Evolutionary conservation across 2,888 invertebrate species (phyloP).

Genomic region (Arenicola marina): DNA sequence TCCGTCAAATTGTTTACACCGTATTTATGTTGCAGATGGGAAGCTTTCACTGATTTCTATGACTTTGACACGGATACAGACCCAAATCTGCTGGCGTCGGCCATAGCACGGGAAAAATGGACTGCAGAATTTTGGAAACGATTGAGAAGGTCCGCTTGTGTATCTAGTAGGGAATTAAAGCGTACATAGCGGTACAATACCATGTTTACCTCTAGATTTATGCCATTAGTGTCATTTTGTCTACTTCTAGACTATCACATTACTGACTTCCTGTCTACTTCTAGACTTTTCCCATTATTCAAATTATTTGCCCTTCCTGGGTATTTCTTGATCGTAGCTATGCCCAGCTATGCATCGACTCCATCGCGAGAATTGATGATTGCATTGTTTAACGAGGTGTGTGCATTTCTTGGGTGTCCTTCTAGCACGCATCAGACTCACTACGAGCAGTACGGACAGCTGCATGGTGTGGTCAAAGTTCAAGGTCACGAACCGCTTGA

Average conservation of each 20-base stretch:
- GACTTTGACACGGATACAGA: conserved; percentile 51
- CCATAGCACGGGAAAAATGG: conserved; percentile 54
- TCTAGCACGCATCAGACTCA: conserved; percentile 51
- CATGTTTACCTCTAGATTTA: neutral
- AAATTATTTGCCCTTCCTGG: neutral
- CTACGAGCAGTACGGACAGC: conserved; percentile 56
- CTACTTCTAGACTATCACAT: no score
- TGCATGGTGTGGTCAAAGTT: conserved; percentile 47
- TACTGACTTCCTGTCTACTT: neutral
- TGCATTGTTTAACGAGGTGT: conserved; percentile 20
- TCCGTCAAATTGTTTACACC: no score
- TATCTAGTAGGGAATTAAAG: neutral
- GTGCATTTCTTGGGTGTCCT: neutral
- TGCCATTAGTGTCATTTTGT: neutral
- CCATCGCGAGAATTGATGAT: no score
- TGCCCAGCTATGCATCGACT: no score
- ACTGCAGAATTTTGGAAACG: conserved; percentile 42
- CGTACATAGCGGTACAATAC: neutral
- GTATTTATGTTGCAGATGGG: conserved; percentile 46
- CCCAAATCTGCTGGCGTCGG: conserved; percentile 41
- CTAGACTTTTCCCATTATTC: neutral
- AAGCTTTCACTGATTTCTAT: conserved; percentile 47
- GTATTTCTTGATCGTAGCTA: no score
- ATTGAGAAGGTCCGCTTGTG: conserved; percentile 39
- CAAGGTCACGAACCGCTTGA: conserved; percentile 40